Percentiles rank a stretch among this genome's conserved stretches.
Evolutionary conservation across 2,797 vertebrate species (phyloP).

Genomic region (Hydrolagus colliei): DNA sequence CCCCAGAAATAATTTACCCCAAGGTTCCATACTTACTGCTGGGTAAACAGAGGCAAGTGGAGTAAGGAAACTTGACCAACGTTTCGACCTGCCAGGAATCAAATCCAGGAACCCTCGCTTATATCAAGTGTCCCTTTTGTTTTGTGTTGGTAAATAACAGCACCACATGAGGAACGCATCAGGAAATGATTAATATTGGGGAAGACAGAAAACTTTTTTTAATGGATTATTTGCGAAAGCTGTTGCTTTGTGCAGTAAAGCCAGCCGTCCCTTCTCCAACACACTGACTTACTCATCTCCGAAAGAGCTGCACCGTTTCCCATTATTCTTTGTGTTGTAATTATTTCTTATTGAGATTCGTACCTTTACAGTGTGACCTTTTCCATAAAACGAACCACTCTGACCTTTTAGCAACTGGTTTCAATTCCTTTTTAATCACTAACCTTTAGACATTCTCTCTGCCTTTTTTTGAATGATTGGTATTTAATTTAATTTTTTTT

Average conservation of each 20-base stretch:
- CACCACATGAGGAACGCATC: too few relatives aligned
- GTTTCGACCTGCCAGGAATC: too few relatives aligned
- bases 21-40: too few relatives aligned
- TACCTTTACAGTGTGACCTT: slow-evolving; percentile 17
- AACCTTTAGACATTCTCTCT: neutral
- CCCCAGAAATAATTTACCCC: too few relatives aligned
- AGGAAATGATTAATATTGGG: too few relatives aligned
- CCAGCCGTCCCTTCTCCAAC: neutral
- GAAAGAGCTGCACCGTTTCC: neutral
- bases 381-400: neutral
- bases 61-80: too few relatives aligned
- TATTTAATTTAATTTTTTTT: slow-evolving; percentile 14
- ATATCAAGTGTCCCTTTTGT: too few relatives aligned
- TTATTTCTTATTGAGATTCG: slow-evolving; percentile 26
- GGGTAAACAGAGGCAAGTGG: too few relatives aligned
- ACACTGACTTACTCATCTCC: slow-evolving; percentile 11
- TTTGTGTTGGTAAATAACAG: too few relatives aligned
- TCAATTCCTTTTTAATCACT: slow-evolving; percentile 20
- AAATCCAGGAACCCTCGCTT: too few relatives aligned
- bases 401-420: slow-evolving; percentile 11
- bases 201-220: neutral
- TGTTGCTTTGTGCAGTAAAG: neutral
- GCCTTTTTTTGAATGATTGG: neutral
- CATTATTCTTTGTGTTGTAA: slow-evolving; percentile 4
- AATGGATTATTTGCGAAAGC: neutral